Evolutionary conservation across 2,113 vertebrate genomes (phyloP).

Genomic region (Suricata suricatta): DNA sequence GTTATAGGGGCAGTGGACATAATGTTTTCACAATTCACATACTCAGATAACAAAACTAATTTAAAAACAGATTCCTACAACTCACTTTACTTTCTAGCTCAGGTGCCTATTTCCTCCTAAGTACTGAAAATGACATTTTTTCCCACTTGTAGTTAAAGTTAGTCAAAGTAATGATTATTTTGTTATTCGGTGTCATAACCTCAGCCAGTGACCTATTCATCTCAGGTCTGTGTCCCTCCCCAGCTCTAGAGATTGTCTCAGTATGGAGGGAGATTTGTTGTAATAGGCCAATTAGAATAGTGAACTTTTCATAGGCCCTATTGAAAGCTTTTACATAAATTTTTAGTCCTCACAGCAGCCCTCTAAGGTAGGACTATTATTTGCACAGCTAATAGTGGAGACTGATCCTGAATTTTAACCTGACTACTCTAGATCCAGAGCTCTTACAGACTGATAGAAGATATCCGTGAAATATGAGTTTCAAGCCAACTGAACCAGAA

Average conservation of each 20-base stretch:
- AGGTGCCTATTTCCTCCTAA: neutral
- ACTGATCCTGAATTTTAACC: neutral
- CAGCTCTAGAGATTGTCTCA: neutral
- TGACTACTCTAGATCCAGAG: neutral
- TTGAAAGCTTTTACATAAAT: constrained; percentile 13
- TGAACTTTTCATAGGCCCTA: neutral
- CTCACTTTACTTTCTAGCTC: neutral
- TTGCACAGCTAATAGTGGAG: neutral
- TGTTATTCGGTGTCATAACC: neutral
- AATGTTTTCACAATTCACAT: neutral
- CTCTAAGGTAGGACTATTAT: neutral
- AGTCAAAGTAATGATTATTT: neutral
- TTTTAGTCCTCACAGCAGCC: neutral
- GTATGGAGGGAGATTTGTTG: neutral
- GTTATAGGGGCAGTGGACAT: neutral
- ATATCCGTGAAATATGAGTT: neutral
- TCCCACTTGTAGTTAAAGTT: constrained; percentile 1
- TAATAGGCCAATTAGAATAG: constrained; percentile 33
- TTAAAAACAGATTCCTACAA: neutral
- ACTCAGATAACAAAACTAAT: neutral
- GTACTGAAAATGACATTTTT: neutral
- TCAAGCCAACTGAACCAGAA: neutral
- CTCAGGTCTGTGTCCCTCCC: neutral
- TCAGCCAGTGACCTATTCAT: neutral
- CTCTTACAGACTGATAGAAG: neutral